phyloP scores from a whole-genome alignment of 2,797 vertebrate species.

The Tangara arthus region DNA sequence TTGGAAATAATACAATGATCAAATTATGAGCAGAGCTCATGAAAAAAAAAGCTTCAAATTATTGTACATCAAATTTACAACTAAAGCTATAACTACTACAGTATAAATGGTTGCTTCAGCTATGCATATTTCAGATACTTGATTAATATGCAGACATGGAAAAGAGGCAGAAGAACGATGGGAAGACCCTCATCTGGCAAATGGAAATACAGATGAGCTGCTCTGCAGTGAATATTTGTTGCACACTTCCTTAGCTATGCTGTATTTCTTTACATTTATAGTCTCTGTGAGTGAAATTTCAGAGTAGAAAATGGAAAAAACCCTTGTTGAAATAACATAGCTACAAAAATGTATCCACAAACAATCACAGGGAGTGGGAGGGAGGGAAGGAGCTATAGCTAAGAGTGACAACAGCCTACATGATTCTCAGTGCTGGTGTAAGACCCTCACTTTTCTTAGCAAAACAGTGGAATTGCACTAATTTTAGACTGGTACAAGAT shows the following conservation, averaged over 20 bases:
- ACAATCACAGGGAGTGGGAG: background rate
- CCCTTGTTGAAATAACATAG: background rate
- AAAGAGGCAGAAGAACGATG: background rate
- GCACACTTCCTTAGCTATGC: background rate
- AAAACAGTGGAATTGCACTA: background rate
- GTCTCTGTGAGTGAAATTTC: background rate
- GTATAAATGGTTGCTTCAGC: constrained; percentile 41
- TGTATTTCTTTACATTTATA: background rate
- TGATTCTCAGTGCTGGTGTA: background rate
- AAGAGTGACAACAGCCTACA: background rate
- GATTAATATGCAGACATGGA: background rate
- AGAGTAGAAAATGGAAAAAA: background rate
- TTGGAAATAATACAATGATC: constrained; percentile 59
- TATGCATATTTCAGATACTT: background rate
- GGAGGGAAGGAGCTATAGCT: background rate
- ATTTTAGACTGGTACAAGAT: background rate
- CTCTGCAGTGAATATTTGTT: background rate
- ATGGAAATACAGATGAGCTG: background rate
- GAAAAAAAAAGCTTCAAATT: constrained; percentile 35
- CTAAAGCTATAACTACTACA: constrained; percentile 15
- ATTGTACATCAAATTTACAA: constrained; percentile 45
- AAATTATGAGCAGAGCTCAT: constrained; percentile 57
- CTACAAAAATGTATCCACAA: background rate
- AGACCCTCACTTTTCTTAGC: background rate
- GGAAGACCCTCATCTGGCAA: background rate